These are phyloP conservation scores for Apistogramma diplotaenia DNA, from an alignment of 2,113 vertebrate genomes.

Conservation along the genomic window DNA sequence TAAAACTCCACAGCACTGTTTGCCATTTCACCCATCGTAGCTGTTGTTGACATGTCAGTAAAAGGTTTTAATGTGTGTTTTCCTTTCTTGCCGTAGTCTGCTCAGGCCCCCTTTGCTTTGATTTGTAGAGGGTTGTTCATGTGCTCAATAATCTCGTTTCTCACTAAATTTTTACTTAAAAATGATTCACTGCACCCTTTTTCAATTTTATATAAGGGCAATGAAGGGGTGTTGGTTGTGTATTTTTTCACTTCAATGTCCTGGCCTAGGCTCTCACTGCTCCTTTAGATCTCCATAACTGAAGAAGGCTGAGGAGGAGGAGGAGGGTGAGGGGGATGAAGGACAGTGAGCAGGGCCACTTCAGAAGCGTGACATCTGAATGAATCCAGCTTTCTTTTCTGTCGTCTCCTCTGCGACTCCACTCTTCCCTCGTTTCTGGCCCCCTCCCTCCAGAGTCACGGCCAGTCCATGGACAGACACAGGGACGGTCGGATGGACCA, in stretches of 20 bases:
- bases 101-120: slow-evolving; percentile 44
- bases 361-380: slow-evolving; percentile 46
- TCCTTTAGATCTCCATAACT: slow-evolving; percentile 72
- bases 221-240: background rate
- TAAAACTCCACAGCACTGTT: slow-evolving; percentile 92
- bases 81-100: slow-evolving; percentile 33
- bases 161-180: slow-evolving; percentile 9
- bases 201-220: background rate
- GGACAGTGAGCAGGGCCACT: slow-evolving; percentile 47
- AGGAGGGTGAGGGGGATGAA: slow-evolving; percentile 60
- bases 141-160: slow-evolving; percentile 39
- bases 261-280: slow-evolving; percentile 33
- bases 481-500: slow-evolving; percentile 23
- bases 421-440: slow-evolving; percentile 64
- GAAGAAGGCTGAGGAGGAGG: slow-evolving; percentile 41
- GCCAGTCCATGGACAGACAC: slow-evolving; percentile 64
- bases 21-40: slow-evolving; percentile 87
- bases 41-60: slow-evolving; percentile 74
- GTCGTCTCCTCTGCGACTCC: slow-evolving; percentile 47
- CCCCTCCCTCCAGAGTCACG: slow-evolving; percentile 75
- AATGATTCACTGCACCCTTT: background rate
- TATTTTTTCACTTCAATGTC: slow-evolving; percentile 39
- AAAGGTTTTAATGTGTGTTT: slow-evolving; percentile 20
- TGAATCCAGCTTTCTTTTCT: slow-evolving; percentile 64
- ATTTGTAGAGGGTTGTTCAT: slow-evolving; percentile 49